Conservation (phyloP, 2,113 vertebrate genomes). For the Ariopsis seemanni region DNA sequence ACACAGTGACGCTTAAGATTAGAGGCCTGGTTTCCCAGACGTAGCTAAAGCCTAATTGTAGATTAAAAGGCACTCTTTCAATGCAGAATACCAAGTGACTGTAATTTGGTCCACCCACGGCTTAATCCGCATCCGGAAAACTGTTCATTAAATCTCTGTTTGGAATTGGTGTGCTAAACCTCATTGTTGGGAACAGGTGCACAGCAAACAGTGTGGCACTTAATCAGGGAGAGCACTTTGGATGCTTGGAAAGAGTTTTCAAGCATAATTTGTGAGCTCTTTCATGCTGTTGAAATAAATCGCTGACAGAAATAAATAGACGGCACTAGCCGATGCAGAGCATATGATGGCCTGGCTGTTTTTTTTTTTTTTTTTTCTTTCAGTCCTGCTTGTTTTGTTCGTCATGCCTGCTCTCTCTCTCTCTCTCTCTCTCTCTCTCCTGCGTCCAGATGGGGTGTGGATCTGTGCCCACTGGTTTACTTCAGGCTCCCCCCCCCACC, state of each 20-base stretch:
- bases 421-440: conserved; percentile 38
- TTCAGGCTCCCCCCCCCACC: conserved; percentile 21
- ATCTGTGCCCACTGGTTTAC: conserved; percentile 49
- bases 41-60: background rate
- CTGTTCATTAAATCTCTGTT: conserved; percentile 30
- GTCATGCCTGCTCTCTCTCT: conserved; percentile 11
- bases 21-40: background rate
- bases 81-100: background rate
- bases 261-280: conserved; percentile 29
- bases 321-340: background rate
- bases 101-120: background rate
- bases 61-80: background rate
- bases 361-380: background rate
- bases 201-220: conserved; percentile 9
- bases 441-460: conserved; percentile 29
- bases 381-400: conserved; percentile 33
- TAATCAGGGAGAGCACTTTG: conserved; percentile 8
- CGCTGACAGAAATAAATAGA: too few species aligned
- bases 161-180: background rate
- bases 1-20: background rate
- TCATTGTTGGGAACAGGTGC: conserved; percentile 42
- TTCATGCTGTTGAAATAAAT: conserved; percentile 8
- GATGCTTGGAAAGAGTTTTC: conserved; percentile 2
- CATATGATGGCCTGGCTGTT: conserved; percentile 2
- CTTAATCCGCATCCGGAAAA: conserved; percentile 18